Conservation (phyloP, 2,797 vertebrate genomes). For the Dendrocincla tyrannina region DNA sequence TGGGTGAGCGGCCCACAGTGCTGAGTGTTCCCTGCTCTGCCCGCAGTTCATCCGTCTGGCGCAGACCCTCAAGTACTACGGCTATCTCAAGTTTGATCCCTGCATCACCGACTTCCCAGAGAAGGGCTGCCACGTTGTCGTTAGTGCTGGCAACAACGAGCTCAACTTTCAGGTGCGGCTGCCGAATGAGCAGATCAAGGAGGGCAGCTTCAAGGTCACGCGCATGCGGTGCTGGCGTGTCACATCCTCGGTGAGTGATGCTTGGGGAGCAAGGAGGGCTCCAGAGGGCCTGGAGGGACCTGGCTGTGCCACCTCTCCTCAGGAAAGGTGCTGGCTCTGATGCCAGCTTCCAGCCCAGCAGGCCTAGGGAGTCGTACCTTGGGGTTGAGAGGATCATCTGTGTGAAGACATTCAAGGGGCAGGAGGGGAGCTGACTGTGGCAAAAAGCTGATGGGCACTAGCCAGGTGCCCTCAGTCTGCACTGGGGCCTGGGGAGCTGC, state of each 20-base stretch:
- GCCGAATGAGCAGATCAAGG: conserved; percentile 93
- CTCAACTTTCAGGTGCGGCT: conserved; percentile 98
- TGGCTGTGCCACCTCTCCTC: neutral
- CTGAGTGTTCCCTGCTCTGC: neutral
- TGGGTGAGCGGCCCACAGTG: rapidly evolving
- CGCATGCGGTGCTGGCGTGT: conserved; percentile 99
- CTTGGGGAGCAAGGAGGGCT: neutral
- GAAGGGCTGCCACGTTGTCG: conserved; percentile 94
- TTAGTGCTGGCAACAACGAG: conserved; percentile 95
- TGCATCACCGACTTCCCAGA: conserved; percentile 96
- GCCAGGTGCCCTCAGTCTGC: neutral
- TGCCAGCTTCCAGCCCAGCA: neutral
- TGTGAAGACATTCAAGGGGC: neutral
- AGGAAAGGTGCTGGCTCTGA: neutral
- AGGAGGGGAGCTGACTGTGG: neutral
- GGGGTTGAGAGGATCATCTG: neutral
- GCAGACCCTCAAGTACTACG: conserved; percentile 95
- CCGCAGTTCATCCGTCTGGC: conserved; percentile 91
- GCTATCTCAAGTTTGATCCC: conserved; percentile 96
- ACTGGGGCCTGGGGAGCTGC: neutral
- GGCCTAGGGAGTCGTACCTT: neutral
- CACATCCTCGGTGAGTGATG: conserved; percentile 91
- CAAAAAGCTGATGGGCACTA: neutral
- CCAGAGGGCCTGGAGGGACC: neutral
- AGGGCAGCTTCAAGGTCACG: conserved; percentile 98